Evolutionary conservation across 1,140 invertebrate genomes (phyloP).

Genomic region (Heliothis virescens): DNA sequence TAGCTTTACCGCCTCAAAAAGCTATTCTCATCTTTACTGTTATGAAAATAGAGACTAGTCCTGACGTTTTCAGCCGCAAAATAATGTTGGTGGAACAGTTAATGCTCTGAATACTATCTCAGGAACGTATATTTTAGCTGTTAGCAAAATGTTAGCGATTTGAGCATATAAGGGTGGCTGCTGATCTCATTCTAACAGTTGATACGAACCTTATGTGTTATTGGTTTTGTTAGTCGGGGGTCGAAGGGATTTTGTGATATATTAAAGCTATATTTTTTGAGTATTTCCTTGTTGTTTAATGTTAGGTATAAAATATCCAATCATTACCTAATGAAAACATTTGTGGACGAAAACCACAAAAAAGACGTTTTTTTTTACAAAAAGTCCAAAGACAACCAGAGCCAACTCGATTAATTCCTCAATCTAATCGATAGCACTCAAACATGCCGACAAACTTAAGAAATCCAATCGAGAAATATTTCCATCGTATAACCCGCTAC

Average conservation of each 20-base stretch:
- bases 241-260: no score
- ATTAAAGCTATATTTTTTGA: no score
- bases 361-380: no score
- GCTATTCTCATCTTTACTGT: not conserved
- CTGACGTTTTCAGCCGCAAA: not conserved
- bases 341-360: no score
- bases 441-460: conserved; percentile 54
- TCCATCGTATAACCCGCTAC: conserved; percentile 63
- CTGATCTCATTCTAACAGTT: conserved; percentile 18
- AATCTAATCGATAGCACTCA: not conserved
- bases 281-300: no score
- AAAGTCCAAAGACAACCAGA: not conserved
- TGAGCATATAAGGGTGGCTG: not conserved
- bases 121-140: conserved; percentile 38
- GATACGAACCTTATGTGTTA: conserved; percentile 11
- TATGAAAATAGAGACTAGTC: not conserved
- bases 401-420: conserved; percentile 48
- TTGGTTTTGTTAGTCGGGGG: conserved; percentile 6
- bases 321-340: no score
- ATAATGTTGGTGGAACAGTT: not conserved
- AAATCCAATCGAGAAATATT: conserved; percentile 74
- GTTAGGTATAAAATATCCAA: no score
- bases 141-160: conserved; percentile 43
- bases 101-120: conserved; percentile 34
- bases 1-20: conserved; percentile 12